phyloP scores from a whole-genome alignment of 2,113 vertebrate genomes.

The Chaetura pelagica region DNA sequence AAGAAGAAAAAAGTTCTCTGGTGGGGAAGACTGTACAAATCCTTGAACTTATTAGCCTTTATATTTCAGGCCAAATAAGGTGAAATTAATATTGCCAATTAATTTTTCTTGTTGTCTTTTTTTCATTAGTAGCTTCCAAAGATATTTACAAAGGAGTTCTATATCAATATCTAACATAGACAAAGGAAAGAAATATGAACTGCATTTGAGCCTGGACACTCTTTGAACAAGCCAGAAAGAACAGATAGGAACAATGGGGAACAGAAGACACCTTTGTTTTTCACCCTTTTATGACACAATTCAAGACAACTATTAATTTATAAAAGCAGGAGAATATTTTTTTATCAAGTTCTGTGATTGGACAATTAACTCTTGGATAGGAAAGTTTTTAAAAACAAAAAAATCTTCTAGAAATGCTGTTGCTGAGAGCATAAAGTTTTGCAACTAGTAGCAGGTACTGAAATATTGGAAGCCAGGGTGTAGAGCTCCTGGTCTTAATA shows the following conservation, averaged over 20 bases:
- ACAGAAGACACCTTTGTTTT: not conserved
- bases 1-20: not conserved
- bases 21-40: not conserved
- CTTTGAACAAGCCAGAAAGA: not conserved
- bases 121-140: not conserved
- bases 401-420: not conserved
- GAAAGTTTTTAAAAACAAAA: not conserved
- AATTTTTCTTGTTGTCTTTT: not conserved
- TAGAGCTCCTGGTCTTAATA: not conserved
- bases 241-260: not conserved
- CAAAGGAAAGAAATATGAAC: not conserved
- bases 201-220: not conserved
- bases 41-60: not conserved
- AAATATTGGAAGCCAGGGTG: not conserved
- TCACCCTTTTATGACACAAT: not conserved
- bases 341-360: not conserved
- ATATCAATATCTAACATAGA: not conserved
- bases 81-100: not conserved
- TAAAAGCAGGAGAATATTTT: not conserved
- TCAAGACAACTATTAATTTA: not conserved
- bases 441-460: not conserved
- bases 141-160: not conserved
- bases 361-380: not conserved
- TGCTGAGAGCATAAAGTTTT: not conserved
- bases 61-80: not conserved